Base-by-base conservation (phyloP, 2,888 invertebrate species). In the Amphimallon solstitiale region DNA sequence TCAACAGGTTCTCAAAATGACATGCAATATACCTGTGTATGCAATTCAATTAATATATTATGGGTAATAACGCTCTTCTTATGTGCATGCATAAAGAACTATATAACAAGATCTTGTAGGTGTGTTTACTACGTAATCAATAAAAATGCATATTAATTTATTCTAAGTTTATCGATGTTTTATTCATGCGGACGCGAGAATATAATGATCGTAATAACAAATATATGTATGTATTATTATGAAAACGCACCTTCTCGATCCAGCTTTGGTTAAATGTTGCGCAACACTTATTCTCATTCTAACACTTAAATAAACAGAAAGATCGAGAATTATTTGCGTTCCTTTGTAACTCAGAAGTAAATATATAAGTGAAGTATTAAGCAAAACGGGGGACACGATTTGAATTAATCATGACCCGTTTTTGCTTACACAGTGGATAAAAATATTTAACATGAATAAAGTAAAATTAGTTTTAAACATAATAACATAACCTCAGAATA, bases 91-190 rank as follows among this genome's bases (percentile, higher is more conserved):
- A 38, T 9, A 35, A 2, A 17, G 38, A 54, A 17, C 17, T 37
- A 38, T 54, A 7, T 2, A 10, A 51, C 34, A 9, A 7, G 17
- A 19, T 3, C 29, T 17, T n/a, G 21, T 54, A 19, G 38, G 52
- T 38, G 19, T 38, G 52, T 54, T 54, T 9, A 37, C 52, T 19
- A 38, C 38, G 38, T 37, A 54, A 19, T 54, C 37, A 19, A 54
- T 54, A 54, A 38, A 54, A 54, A 54, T 38, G 38, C n/a, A 17
- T 38, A 2, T 9, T 38, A 19, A 54, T 38, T 54, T 54, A 54
- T 51, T 12, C 52, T 17, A 19, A 19, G 21, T 38, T 38, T 12
- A 3, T n/a, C 38, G 2, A 19, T 29, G 19, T 37, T 38, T 54
- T 54, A 54, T 54, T 37, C 52, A 54, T 49, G 12, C n/a, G 6